These are phyloP conservation scores for Eupithecia subumbrata DNA, from an alignment of 2,888 invertebrate species.

Conservation along the genomic window DNA sequence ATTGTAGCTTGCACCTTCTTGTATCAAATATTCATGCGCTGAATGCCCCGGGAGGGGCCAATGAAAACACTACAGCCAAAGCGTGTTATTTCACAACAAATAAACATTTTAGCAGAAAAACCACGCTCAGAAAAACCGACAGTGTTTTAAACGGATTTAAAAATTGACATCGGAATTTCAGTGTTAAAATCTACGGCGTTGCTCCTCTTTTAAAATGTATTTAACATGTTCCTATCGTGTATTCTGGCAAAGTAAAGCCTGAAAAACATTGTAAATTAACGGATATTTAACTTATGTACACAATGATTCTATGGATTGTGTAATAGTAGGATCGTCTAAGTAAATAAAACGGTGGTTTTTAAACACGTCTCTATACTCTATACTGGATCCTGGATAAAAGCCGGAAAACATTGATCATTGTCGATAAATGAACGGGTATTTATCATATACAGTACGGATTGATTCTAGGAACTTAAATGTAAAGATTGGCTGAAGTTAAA, in stretches of 20 bases:
- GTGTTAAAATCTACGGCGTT: conserved; percentile 24
- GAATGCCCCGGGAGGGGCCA: conserved; percentile 50
- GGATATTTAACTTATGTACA: background rate
- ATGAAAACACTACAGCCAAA: conserved; percentile 53
- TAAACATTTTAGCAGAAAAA: conserved; percentile 59
- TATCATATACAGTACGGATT: background rate
- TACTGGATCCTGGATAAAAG: conserved; percentile 15
- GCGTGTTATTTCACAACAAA: conserved; percentile 61
- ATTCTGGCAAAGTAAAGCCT: background rate
- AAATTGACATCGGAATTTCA: conserved; percentile 41
- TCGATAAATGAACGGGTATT: conserved; percentile 15
- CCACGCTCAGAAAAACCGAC: conserved; percentile 50
- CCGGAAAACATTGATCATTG: conserved; percentile 27
- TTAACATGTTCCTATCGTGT: background rate
- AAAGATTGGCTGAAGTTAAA: too few species aligned
- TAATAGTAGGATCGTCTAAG: background rate
- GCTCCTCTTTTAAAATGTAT: conserved; percentile 31
- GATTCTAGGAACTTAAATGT: background rate
- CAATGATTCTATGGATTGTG: background rate
- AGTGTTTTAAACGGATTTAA: conserved; percentile 46
- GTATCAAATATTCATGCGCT: conserved; percentile 68
- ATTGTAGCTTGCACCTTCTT: conserved; percentile 59
- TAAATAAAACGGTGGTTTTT: background rate
- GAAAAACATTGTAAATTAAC: background rate
- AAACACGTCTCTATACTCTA: conserved; percentile 4